Evolutionary conservation across 2,113 vertebrate species (phyloP).

Genomic region (Pygoscelis adeliae): DNA sequence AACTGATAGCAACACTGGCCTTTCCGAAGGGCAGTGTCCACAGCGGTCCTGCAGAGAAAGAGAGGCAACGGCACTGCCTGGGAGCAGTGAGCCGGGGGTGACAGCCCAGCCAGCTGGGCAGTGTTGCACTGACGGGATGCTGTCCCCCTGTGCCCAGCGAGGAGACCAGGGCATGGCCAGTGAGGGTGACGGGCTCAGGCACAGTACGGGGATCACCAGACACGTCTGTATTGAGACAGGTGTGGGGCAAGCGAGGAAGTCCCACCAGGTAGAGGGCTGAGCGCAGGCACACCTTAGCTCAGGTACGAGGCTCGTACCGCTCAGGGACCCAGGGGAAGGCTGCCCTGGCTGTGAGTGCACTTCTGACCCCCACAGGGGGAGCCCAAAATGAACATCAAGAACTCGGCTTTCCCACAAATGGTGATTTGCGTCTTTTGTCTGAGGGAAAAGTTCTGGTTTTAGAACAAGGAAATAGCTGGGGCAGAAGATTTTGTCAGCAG

Average conservation of each 20-base stretch:
- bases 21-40: neutral
- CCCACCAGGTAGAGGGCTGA: neutral
- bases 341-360: neutral
- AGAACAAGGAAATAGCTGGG: neutral
- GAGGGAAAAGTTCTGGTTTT: neutral
- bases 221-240: neutral
- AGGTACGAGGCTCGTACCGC: rapidly evolving
- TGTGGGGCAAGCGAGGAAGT: neutral
- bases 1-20: rapidly evolving
- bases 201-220: neutral
- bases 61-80: neutral
- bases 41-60: neutral
- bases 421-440: neutral
- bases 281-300: neutral
- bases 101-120: neutral
- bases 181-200: neutral
- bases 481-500: neutral
- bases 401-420: neutral
- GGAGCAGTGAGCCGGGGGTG: neutral
- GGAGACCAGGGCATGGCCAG: neutral
- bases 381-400: neutral
- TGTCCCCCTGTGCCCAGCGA: rapidly evolving
- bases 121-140: neutral
- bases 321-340: neutral
- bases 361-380: rapidly evolving